Percentiles rank a stretch among this genome's conserved stretches.
Conservation (phyloP, 1,140 invertebrate genomes). For the Ostrea denselamellosa region DNA sequence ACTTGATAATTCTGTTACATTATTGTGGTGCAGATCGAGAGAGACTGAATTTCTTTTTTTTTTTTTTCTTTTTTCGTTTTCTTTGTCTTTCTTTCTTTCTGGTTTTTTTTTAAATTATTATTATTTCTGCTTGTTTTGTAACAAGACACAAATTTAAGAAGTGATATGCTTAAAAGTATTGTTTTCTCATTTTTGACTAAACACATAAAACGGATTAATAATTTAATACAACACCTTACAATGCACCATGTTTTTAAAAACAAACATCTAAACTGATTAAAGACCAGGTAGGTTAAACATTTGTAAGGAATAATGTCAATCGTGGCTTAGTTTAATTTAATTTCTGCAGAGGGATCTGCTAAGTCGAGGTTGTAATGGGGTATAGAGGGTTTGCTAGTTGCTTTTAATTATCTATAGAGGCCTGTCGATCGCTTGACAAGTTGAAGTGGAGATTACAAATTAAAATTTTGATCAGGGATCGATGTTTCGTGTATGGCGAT, state of each 20-base stretch:
- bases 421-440: slow-evolving; percentile 17
- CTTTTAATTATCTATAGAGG: slow-evolving; percentile 7
- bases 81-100: too few relatives aligned
- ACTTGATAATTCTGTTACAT: background rate
- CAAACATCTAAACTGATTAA: slow-evolving; percentile 25
- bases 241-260: slow-evolving; percentile 24
- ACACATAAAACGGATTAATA: background rate
- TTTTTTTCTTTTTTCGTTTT: too few relatives aligned
- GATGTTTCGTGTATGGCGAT: slow-evolving; percentile 1
- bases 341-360: background rate
- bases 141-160: background rate
- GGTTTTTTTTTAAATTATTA: too few relatives aligned
- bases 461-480: slow-evolving; percentile 26
- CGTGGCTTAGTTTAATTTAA: slow-evolving; percentile 9
- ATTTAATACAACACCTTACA: background rate
- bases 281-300: background rate
- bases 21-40: background rate
- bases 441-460: slow-evolving; percentile 22
- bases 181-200: background rate
- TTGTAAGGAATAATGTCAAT: slow-evolving; percentile 25
- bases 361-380: background rate
- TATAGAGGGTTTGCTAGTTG: background rate
- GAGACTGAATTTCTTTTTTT: background rate
- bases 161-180: background rate
- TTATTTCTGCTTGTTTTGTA: background rate